Evolutionary conservation across 2,113 vertebrate genomes (phyloP).

Genomic region (Hyla sarda): DNA sequence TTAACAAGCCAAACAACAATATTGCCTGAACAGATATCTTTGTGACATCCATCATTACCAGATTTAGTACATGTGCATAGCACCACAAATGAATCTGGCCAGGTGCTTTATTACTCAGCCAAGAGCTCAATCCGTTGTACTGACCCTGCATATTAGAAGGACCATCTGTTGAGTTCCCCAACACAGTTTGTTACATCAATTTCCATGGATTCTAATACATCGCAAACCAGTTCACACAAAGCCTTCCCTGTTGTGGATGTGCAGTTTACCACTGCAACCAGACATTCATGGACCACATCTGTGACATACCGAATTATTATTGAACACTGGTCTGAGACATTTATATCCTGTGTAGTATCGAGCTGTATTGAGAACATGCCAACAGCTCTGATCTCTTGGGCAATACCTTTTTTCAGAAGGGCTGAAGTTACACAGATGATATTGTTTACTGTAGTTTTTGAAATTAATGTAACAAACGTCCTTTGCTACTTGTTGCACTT

Average conservation of each 20-base stretch:
- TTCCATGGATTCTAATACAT: too few relatives aligned
- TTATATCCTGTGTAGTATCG: too few relatives aligned
- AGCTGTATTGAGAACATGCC: not conserved
- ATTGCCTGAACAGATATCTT: slow-evolving; percentile 22
- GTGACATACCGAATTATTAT: too few relatives aligned
- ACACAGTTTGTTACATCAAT: too few relatives aligned
- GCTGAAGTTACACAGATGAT: not conserved
- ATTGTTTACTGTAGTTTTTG: not conserved
- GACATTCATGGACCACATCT: too few relatives aligned
- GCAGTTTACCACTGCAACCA: too few relatives aligned
- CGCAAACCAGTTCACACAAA: too few relatives aligned
- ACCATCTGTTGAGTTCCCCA: not conserved
- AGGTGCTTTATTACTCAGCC: not conserved
- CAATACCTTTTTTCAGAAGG: not conserved
- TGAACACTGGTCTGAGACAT: too few relatives aligned
- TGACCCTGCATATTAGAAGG: not conserved
- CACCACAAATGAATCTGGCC: not conserved
- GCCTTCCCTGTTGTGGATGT: too few relatives aligned
- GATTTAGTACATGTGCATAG: slow-evolving; percentile 7
- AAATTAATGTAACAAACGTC: not conserved
- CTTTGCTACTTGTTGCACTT: too few relatives aligned
- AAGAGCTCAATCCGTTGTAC: not conserved
- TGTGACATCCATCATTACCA: not conserved
- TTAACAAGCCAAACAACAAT: slow-evolving; percentile 18
- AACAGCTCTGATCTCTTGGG: not conserved